Evolutionary conservation across 2,113 vertebrate genomes (phyloP).

Genomic region (Onychorhynchus coronatus): DNA sequence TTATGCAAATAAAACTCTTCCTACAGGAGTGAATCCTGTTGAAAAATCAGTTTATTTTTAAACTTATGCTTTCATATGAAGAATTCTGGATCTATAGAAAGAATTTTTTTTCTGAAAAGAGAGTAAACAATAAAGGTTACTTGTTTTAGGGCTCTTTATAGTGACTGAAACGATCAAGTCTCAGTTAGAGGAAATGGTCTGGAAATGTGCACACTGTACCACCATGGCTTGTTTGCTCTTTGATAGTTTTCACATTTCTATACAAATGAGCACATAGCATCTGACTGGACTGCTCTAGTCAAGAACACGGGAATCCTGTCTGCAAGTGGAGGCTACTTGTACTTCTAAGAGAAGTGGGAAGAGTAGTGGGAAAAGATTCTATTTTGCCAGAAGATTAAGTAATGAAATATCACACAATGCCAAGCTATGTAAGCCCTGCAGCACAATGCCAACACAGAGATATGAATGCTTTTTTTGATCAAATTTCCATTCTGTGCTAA

Average conservation of each 20-base stretch:
- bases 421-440: not conserved
- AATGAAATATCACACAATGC: not conserved
- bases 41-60: not conserved
- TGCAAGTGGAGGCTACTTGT: not conserved
- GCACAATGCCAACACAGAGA: not conserved
- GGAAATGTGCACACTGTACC: accelerated
- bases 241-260: not conserved
- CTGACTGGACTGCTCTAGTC: not conserved
- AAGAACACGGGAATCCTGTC: not conserved
- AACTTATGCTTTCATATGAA: not conserved
- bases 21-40: accelerated
- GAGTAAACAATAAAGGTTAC: not conserved
- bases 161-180: not conserved
- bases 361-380: not conserved
- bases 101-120: not conserved
- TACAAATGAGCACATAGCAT: not conserved
- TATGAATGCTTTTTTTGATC: not conserved
- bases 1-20: not conserved
- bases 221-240: accelerated
- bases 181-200: not conserved
- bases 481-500: not conserved
- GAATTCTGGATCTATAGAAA: not conserved
- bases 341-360: not conserved
- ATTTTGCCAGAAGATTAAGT: not conserved
- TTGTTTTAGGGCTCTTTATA: not conserved